Evolutionary conservation across 2,797 vertebrate genomes (phyloP), one percentile per base, ranked within the genome.

Genomic region (Sternotherus odoratus): DNA sequence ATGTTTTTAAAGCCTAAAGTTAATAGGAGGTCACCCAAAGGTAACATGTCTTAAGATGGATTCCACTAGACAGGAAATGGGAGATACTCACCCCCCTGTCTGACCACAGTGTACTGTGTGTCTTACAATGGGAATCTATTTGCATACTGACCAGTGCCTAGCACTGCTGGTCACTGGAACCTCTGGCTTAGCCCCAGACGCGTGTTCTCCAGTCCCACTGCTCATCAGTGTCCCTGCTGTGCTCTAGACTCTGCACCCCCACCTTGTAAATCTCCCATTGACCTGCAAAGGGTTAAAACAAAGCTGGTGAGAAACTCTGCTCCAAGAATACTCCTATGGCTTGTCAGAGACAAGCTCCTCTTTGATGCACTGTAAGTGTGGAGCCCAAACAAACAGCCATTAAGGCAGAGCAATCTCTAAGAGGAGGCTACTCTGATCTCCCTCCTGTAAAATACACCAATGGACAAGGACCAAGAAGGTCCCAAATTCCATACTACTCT

Each of bases 341-440:
- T 39, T 36, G 9, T 69, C n/a, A 23, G n/a, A 86, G 24, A 53
- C 80, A n/a, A 30, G 51, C 0, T 0, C 3, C 8, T 6, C 26
- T 82, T 69, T n/a, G 51, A 0, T 5, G 17, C 84, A 5, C 0
- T 4, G 46, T 24, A 11, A 3, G 24, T 26, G 23, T 6, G n/a
- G 69, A 19, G 43, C 69, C 17, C 66, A 39, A 72, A 43, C 36
- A 72, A 72, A 72, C 36, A 24, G 19, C n/a, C 66, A 36, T 69
- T 21, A 72, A 72, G 69, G 39, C 23, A 72, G 23, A 12, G 5
- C 39, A 13, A 26, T 43, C 36, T 23, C 39, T 12, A 43, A 43
- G 39, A 69, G 66, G 36, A 26, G 12, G 36, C 39, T 43, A 72
- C 9, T 6, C 7, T n/a, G 33, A 63, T 63, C 21, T 72, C 39